phyloP scores from a whole-genome alignment of 2,888 invertebrate genomes.

The Drosophila phalerata region DNA sequence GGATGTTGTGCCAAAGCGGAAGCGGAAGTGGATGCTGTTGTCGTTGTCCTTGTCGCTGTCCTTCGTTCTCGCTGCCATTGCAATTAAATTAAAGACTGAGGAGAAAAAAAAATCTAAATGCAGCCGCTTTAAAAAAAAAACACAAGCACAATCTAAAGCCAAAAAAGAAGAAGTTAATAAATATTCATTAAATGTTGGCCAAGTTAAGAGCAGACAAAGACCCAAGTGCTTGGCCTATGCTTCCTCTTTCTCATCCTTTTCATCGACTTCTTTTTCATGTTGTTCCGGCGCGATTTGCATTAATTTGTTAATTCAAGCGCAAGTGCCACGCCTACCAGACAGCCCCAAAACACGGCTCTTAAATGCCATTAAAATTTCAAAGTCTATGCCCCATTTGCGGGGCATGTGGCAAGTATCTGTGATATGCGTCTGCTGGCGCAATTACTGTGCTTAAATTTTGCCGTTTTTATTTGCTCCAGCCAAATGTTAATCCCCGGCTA shows the following conservation, averaged over 20 bases:
- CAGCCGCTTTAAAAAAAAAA: constrained; percentile 12
- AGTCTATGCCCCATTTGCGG: constrained; percentile 10
- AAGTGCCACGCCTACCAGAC: constrained; percentile 56
- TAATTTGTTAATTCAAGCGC: constrained; percentile 82
- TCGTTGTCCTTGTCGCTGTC: constrained; percentile 44
- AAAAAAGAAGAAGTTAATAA: constrained; percentile 60
- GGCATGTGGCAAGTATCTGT: neutral
- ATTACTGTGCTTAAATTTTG: constrained; percentile 50
- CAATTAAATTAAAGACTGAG: constrained; percentile 74
- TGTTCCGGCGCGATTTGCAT: constrained; percentile 73
- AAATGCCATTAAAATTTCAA: constrained; percentile 75
- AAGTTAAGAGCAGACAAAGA: constrained; percentile 38
- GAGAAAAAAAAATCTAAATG: constrained; percentile 54
- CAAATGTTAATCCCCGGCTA: constrained; percentile 52
- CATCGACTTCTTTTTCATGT: constrained; percentile 10
- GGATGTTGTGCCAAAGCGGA: constrained; percentile 74
- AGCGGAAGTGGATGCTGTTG: constrained; percentile 75
- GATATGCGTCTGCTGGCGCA: constrained; percentile 41
- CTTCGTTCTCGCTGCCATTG: constrained; percentile 24
- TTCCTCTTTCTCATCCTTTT: neutral
- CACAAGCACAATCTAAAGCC: constrained; percentile 7
- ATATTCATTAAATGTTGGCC: constrained; percentile 71
- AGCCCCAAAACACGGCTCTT: constrained; percentile 53
- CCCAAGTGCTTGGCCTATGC: constrained; percentile 5
- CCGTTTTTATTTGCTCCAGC: constrained; percentile 35